Base-by-base conservation (phyloP, 2,888 invertebrate species). In the Drosophila helvetica region DNA sequence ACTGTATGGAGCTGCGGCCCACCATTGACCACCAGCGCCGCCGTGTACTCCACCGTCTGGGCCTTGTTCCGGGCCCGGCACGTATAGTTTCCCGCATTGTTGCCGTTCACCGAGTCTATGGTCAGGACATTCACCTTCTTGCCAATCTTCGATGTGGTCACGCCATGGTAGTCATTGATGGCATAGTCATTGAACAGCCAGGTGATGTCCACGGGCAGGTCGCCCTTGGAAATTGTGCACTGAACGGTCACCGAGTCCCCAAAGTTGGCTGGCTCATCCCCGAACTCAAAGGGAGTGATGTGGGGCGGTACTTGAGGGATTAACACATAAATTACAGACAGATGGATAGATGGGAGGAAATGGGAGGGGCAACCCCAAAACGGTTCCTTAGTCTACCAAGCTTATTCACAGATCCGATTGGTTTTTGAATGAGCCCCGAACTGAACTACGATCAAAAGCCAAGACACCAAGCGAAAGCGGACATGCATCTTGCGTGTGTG, bases 121-220 rank as follows among this genome's bases (percentile, higher is more conserved):
- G 92, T 94, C 77, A 93, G 91, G 33, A 93, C 93, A 81, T 93
- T 94, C 74, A 93, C 93, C 78, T 93, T 93, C 75, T 92, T 93
- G 65, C 92, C 92, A 59, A 94, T 92, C 65, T 92, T 91, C 52
- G 93, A 93, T 60, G 93, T 93, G 19, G 88, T 90, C 4, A 90
- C 88, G 48, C 92, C 90, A 92, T 93, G 83, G 70, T 93, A 94
- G 87, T 93, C 93, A 90, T 95, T 94, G 67, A 94, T 93, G 74
- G 93, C 92, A 86, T 94, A 94, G 90, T 95, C 94, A 90, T 95
- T 94, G 79, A 95, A 94, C 33, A 93, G 91, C 95, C 95, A 95
- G 33, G 92, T 92, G 60, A 96, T 94, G 74, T 93, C 93, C 61
- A 96, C 93, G 1, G 95, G 96, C 69, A 93, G 92, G 91, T 96